phyloP scores from a whole-genome alignment of 2,797 vertebrate genomes.

The Clarias fuscus region DNA sequence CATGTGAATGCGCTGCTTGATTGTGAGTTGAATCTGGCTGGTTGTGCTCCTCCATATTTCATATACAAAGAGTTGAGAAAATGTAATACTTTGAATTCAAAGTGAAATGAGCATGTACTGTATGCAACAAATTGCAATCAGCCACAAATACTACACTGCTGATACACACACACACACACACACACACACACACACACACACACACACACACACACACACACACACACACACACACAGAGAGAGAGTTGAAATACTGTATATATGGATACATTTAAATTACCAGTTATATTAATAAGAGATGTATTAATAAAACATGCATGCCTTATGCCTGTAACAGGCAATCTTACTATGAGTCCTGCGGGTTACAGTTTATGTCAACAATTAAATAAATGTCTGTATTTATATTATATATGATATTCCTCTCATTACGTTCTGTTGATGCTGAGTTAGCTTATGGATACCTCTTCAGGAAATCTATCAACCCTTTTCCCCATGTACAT shows the following conservation, averaged over 20 bases:
- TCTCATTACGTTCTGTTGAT: conserved; percentile 17
- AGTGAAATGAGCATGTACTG: conserved; percentile 12
- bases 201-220: too few relatives aligned
- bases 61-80: conserved; percentile 29
- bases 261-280: conserved; percentile 43
- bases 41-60: conserved; percentile 48
- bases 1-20: conserved; percentile 13
- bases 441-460: conserved; percentile 39
- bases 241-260: conserved; percentile 22
- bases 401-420: conserved; percentile 51
- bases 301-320: conserved; percentile 50
- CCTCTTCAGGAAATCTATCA: conserved; percentile 25
- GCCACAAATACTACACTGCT: conserved; percentile 32
- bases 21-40: conserved; percentile 15
- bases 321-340: conserved; percentile 32
- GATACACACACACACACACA: not conserved
- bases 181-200: conserved; percentile 1
- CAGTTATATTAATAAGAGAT: conserved; percentile 55
- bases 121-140: conserved; percentile 29
- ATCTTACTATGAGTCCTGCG: conserved; percentile 49
- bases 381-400: conserved; percentile 57
- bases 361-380: conserved; percentile 55
- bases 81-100: conserved; percentile 28
- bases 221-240: conserved; percentile 1
- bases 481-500: conserved; percentile 24